phyloP scores from a whole-genome alignment of 1,140 invertebrate species.

The Cataglyphis hispanica region DNA sequence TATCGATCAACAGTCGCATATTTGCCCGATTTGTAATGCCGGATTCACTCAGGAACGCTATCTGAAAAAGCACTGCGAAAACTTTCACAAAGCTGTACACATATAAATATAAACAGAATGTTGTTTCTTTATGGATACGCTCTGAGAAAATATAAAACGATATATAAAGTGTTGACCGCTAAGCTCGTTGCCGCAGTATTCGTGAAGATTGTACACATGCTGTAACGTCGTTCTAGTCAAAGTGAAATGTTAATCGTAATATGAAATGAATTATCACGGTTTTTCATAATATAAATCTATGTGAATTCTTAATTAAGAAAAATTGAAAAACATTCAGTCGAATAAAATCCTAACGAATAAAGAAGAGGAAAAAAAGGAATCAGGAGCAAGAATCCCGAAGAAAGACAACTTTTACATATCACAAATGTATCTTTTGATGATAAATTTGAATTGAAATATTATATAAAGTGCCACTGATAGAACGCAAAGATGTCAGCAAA shows the following conservation, averaged over 20 bases:
- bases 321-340: not conserved
- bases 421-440: not conserved
- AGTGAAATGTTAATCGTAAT: not conserved
- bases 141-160: not conserved
- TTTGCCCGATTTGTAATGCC: slow-evolving; percentile 77
- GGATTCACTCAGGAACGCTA: slow-evolving; percentile 76
- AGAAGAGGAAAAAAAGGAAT: not conserved
- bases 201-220: not conserved
- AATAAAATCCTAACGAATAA: not conserved
- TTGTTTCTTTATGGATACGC: not conserved
- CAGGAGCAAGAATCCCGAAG: not conserved
- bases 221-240: not conserved
- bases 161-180: not conserved
- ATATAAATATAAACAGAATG: not conserved
- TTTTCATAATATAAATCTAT: not conserved
- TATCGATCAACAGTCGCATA: slow-evolving; percentile 67
- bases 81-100: slow-evolving; percentile 62
- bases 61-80: slow-evolving; percentile 77
- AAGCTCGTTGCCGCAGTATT: not conserved
- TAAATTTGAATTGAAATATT: not conserved
- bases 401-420: not conserved
- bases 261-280: not conserved
- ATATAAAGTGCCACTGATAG: too few relatives aligned
- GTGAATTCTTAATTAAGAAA: not conserved
- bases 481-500: not conserved